phyloP scores from a whole-genome alignment of 2,888 invertebrate species.

The Xestoiulus laeticollis region DNA sequence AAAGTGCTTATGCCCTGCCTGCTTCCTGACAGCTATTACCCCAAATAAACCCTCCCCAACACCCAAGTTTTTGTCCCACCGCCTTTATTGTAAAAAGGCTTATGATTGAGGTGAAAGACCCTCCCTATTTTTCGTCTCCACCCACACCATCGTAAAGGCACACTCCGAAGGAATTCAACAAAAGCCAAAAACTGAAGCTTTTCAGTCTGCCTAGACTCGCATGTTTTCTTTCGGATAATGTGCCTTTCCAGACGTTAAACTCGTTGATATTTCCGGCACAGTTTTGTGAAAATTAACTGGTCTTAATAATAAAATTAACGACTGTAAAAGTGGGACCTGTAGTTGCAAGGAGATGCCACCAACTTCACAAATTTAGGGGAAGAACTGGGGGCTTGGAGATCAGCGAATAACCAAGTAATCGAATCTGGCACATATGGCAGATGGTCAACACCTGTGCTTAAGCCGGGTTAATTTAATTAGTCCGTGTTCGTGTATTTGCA shows the following conservation, averaged over 20 bases:
- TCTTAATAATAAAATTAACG: too few species aligned
- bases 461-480: background rate
- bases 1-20: background rate
- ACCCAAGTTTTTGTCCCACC: slow-evolving; percentile 9
- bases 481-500: background rate
- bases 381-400: background rate
- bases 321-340: background rate
- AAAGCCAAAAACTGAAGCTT: background rate
- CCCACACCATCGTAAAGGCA: background rate
- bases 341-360: background rate
- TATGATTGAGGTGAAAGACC: slow-evolving; percentile 14
- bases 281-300: background rate
- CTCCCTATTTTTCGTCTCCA: slow-evolving; percentile 10
- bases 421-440: slow-evolving; percentile 7
- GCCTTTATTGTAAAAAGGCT: slow-evolving; percentile 2
- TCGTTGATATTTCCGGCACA: background rate
- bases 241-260: background rate
- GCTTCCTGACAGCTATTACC: slow-evolving; percentile 12
- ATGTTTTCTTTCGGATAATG: background rate
- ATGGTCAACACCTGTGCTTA: background rate
- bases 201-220: background rate
- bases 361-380: background rate
- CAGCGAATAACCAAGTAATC: background rate
- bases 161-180: background rate
- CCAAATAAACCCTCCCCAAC: slow-evolving; percentile 1